These are phyloP conservation scores for Andrena minutula DNA, from an alignment of 2,888 invertebrate species.

Conservation along the genomic window DNA sequence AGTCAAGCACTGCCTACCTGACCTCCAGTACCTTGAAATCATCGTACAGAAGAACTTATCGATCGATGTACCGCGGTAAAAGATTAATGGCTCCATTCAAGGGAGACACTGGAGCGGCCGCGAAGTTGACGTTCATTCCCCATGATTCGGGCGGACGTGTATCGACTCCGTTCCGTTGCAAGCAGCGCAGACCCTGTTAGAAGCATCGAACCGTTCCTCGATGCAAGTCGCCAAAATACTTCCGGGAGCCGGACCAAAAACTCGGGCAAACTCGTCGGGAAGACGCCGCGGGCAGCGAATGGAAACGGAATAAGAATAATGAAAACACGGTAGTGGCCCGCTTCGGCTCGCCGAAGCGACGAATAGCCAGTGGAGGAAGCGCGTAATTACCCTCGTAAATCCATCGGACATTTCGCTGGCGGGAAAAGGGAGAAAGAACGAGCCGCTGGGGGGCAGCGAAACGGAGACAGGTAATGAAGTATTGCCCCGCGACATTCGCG, in stretches of 20 bases:
- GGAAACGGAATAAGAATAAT: constrained; percentile 46
- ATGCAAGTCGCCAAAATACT: constrained; percentile 32
- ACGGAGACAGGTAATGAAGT: constrained; percentile 33
- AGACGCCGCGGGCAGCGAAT: constrained; percentile 30
- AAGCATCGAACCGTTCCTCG: background rate
- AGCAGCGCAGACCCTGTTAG: background rate
- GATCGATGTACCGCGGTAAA: background rate
- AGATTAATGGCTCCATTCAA: constrained; percentile 40
- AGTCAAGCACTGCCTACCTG: background rate
- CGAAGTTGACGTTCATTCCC: constrained; percentile 30
- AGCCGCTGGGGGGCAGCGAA: constrained; percentile 16
- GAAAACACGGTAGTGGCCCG: constrained; percentile 46
- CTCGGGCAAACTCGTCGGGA: constrained; percentile 46
- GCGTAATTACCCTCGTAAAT: constrained; percentile 72
- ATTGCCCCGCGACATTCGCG: constrained; percentile 39
- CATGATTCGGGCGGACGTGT: constrained; percentile 1
- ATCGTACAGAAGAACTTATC: background rate
- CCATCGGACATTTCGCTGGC: constrained; percentile 48
- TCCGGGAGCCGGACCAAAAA: constrained; percentile 38
- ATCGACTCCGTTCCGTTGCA: constrained; percentile 9
- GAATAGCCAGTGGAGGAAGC: constrained; percentile 54
- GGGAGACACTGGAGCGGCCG: constrained; percentile 11
- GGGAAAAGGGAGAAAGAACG: constrained; percentile 1
- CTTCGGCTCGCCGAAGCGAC: constrained; percentile 44
- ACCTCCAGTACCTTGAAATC: background rate